phyloP scores from a whole-genome alignment of 2,113 vertebrate genomes.

The Falco punctatus region DNA sequence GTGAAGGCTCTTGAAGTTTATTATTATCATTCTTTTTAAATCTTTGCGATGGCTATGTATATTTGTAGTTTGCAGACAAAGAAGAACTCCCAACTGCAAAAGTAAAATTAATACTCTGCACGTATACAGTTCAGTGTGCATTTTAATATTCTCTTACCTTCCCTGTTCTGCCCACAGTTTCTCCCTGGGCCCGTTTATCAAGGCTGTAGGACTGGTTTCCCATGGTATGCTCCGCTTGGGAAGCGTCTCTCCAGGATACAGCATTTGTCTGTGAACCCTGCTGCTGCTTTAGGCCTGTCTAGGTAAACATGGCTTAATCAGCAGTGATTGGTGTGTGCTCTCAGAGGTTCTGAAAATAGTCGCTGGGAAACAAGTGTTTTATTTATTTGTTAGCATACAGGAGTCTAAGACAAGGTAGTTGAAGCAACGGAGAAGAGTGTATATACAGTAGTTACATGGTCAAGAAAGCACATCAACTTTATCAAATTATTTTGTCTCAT shows the following conservation, averaged over 20 bases:
- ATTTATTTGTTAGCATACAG: background rate
- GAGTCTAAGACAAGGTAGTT: background rate
- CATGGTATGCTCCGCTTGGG: background rate
- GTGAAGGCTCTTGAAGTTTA: background rate
- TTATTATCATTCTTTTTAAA: background rate
- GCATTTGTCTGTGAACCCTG: background rate
- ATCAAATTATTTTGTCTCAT: background rate
- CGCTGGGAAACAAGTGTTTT: background rate
- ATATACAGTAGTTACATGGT: background rate
- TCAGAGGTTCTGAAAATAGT: background rate
- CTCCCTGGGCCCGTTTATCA: background rate
- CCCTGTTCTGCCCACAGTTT: background rate
- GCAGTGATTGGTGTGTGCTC: background rate
- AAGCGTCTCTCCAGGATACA: background rate
- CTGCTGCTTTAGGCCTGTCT: background rate
- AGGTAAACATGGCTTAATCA: background rate
- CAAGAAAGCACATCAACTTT: background rate
- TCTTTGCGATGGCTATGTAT: background rate
- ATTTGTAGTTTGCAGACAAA: background rate
- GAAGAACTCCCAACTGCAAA: background rate
- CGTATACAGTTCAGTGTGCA: fast-evolving
- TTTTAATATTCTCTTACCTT: background rate
- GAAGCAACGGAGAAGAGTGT: background rate
- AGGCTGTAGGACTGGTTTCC: background rate
- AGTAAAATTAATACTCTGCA: background rate